Percentiles rank a stretch among this genome's conserved stretches.
phyloP scores from a whole-genome alignment of 2,888 invertebrate genomes.

The Rhorus exstirpatorius region DNA sequence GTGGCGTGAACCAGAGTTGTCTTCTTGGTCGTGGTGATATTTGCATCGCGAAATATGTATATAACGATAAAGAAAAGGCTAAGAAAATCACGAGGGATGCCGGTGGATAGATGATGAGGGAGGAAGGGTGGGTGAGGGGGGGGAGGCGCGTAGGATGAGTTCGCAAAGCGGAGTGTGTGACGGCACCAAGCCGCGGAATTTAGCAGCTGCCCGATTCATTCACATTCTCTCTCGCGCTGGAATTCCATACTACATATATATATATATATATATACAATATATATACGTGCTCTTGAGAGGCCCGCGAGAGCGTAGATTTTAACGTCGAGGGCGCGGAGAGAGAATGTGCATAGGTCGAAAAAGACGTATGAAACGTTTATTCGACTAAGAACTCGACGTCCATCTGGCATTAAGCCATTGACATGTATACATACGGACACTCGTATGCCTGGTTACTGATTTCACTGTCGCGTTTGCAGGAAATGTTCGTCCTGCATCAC shows the following conservation, averaged over 20 bases:
- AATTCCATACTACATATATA: slow-evolving; percentile 83
- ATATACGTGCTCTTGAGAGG: slow-evolving; percentile 64
- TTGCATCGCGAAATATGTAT: slow-evolving; percentile 33
- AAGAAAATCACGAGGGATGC: slow-evolving; percentile 61
- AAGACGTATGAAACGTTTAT: background rate
- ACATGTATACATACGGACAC: slow-evolving; percentile 16
- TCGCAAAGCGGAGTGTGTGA: slow-evolving; percentile 74
- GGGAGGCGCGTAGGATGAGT: slow-evolving; percentile 67
- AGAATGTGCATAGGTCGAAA: slow-evolving; percentile 14
- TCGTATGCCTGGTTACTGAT: background rate
- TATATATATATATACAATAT: too few species aligned
- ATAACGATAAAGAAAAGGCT: background rate
- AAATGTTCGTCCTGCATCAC: slow-evolving; percentile 25
- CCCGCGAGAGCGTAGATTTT: slow-evolving; percentile 58
- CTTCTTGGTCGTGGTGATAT: slow-evolving; percentile 37
- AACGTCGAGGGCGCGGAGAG: slow-evolving; percentile 37
- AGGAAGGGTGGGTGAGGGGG: slow-evolving; percentile 6
- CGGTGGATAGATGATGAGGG: slow-evolving; percentile 35
- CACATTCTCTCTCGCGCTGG: slow-evolving; percentile 82
- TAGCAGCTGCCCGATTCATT: slow-evolving; percentile 85
- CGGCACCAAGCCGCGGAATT: slow-evolving; percentile 81
- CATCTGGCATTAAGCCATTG: slow-evolving; percentile 6
- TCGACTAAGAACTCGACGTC: slow-evolving; percentile 14
- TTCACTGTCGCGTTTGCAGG: slow-evolving; percentile 23
- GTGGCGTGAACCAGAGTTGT: background rate